Conservation (phyloP, 1,140 invertebrate species). For the Cherax quadricarinatus region DNA sequence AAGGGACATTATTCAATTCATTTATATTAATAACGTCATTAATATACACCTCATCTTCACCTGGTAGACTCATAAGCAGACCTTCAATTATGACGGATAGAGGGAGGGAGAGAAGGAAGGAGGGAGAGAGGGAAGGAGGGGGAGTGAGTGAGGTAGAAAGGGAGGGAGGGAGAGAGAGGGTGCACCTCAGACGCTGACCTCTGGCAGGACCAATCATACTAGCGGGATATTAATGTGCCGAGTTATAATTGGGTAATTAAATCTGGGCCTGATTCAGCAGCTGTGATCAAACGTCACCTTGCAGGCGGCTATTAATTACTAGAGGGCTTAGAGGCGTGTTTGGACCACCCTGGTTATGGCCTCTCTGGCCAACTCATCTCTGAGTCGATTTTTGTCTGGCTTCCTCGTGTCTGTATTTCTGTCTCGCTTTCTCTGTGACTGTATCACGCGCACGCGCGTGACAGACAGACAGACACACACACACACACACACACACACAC, state of each 20-base stretch:
- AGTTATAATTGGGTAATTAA: conserved; percentile 55
- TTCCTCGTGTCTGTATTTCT: neutral
- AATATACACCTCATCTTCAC: too few species aligned
- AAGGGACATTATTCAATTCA: too few species aligned
- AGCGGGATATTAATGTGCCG: conserved; percentile 44
- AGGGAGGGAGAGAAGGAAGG: neutral
- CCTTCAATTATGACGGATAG: too few species aligned
- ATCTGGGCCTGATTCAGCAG: conserved; percentile 38
- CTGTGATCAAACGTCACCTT: conserved; percentile 2
- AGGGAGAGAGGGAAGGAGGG: neutral
- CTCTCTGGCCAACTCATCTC: too few species aligned
- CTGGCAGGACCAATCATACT: conserved; percentile 19
- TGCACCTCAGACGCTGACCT: neutral
- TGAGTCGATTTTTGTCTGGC: neutral
- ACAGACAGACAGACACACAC: too few species aligned
- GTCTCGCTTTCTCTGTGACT: neutral
- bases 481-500: too few species aligned
- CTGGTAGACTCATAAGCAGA: too few species aligned
- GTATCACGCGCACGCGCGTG: too few species aligned
- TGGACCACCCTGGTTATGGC: neutral
- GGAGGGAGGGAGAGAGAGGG: neutral
- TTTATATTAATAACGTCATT: too few species aligned
- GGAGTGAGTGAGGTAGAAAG: neutral
- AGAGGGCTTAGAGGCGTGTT: neutral
- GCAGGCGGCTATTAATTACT: conserved; percentile 4